phyloP scores from a whole-genome alignment of 2,888 invertebrate species.

The Danaus chrysippus region DNA sequence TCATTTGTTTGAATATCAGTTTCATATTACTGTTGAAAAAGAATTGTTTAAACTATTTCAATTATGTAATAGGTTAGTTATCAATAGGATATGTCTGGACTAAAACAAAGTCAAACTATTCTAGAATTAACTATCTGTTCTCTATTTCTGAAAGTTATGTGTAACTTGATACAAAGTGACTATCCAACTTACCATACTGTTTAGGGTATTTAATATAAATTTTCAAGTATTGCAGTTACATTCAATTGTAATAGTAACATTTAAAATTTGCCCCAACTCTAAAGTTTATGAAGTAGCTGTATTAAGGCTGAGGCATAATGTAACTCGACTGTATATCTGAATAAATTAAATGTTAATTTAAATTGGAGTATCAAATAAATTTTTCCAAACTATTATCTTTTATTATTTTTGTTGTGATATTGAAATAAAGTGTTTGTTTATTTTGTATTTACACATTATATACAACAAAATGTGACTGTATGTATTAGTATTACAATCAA shows the following conservation, averaged over 20 bases:
- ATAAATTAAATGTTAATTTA: conserved; percentile 44
- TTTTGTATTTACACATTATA: conserved; percentile 67
- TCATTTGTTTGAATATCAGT: too few species aligned
- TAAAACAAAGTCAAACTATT: too few species aligned
- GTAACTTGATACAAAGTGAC: conserved; percentile 1
- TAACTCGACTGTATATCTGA: conserved; percentile 41
- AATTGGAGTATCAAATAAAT: conserved; percentile 64
- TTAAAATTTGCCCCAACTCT: conserved; percentile 6
- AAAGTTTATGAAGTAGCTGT: conserved; percentile 9
- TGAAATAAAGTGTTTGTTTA: conserved; percentile 21
- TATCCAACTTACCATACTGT: too few species aligned
- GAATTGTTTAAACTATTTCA: too few species aligned
- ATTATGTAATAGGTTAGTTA: too few species aligned
- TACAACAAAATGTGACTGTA: conserved; percentile 64
- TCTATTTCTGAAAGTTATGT: conserved; percentile 5
- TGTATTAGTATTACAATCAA: conserved; percentile 11
- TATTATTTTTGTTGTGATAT: conserved; percentile 7
- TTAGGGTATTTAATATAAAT: background rate
- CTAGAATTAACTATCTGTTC: too few species aligned
- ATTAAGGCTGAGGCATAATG: conserved; percentile 36
- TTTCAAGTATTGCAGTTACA: background rate
- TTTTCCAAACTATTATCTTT: conserved; percentile 47
- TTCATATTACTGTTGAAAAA: too few species aligned
- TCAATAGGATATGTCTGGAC: too few species aligned
- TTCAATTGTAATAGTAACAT: too few species aligned